A percentile compares a stretch with the other conserved stretches of the same genome.
Conservation (phyloP, 2,797 vertebrate genomes). For the Semotilus atromaculatus region DNA sequence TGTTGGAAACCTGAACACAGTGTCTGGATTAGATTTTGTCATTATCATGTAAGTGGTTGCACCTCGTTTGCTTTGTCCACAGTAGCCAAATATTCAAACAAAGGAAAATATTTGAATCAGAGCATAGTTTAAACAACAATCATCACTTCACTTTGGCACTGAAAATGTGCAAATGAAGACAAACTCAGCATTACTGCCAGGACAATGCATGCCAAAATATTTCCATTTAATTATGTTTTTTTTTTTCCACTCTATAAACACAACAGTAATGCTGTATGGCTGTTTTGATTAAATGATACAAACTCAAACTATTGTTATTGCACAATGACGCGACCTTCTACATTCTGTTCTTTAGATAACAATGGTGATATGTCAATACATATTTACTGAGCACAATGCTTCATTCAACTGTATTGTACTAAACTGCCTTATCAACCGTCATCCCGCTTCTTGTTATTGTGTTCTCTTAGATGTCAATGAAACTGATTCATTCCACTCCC, state of each 20-base stretch:
- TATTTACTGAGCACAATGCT: constrained; percentile 10
- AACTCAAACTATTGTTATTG: constrained; percentile 13
- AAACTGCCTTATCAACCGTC: constrained; percentile 12
- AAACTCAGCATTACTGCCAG: constrained; percentile 39
- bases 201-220: constrained; percentile 34
- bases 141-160: constrained; percentile 24
- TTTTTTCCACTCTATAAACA: constrained; percentile 43
- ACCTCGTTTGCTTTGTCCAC: constrained; percentile 65
- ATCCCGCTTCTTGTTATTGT: constrained; percentile 20
- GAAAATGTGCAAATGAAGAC: constrained; percentile 42
- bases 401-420: not conserved
- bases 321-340: constrained; percentile 27
- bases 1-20: not conserved
- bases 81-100: constrained; percentile 59
- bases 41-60: constrained; percentile 72
- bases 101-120: constrained; percentile 46
- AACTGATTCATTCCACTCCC: constrained; percentile 18
- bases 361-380: constrained; percentile 13
- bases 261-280: constrained; percentile 48
- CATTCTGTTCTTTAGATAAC: constrained; percentile 11
- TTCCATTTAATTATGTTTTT: constrained; percentile 53
- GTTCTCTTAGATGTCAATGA: constrained; percentile 23
- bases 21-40: not conserved
- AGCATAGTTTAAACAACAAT: constrained; percentile 27
- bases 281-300: constrained; percentile 54